phyloP scores from a whole-genome alignment of 2,888 invertebrate species.

The Acrobeloides nanus region DNA sequence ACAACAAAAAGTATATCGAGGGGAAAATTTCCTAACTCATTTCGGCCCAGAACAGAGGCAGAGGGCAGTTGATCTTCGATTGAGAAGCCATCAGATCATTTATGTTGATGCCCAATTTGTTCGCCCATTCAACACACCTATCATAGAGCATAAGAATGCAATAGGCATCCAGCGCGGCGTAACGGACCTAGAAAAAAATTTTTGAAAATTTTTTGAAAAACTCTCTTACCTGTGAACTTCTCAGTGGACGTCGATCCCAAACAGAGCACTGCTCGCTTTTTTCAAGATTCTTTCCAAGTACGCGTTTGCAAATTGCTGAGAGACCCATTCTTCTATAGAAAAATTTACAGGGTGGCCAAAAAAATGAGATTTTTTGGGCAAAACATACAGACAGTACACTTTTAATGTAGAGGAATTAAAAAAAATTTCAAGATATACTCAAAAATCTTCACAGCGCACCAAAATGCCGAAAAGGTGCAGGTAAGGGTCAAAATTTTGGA shows the following conservation, averaged over 20 bases:
- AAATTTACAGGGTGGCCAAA: too few species aligned
- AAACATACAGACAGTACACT: too few species aligned
- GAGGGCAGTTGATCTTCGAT: conserved; percentile 8
- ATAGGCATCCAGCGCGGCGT: conserved; percentile 42
- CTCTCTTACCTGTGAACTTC: conserved; percentile 30
- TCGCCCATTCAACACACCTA: conserved; percentile 6
- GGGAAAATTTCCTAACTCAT: too few species aligned
- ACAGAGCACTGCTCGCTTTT: conserved; percentile 45
- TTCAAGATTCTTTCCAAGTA: conserved; percentile 26
- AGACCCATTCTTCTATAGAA: conserved; percentile 8
- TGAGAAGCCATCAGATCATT: conserved; percentile 6
- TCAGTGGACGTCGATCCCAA: conserved; percentile 40
- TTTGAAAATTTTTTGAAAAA: not conserved
- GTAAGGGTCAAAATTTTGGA: too few species aligned
- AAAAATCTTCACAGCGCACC: too few species aligned
- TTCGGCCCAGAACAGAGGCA: conserved; percentile 8
- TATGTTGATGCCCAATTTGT: conserved; percentile 7
- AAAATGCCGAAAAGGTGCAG: too few species aligned
- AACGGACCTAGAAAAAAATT: conserved; percentile 29
- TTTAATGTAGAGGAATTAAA: too few species aligned
- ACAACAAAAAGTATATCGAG: too few species aligned
- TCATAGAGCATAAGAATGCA: conserved; percentile 23
- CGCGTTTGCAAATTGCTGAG: conserved; percentile 11
- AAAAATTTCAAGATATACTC: too few species aligned
- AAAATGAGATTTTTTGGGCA: too few species aligned